Evolutionary conservation across 2,888 invertebrate genomes (phyloP), one percentile per base, ranked within the genome.

Genomic region (Hypsopygia costalis): DNA sequence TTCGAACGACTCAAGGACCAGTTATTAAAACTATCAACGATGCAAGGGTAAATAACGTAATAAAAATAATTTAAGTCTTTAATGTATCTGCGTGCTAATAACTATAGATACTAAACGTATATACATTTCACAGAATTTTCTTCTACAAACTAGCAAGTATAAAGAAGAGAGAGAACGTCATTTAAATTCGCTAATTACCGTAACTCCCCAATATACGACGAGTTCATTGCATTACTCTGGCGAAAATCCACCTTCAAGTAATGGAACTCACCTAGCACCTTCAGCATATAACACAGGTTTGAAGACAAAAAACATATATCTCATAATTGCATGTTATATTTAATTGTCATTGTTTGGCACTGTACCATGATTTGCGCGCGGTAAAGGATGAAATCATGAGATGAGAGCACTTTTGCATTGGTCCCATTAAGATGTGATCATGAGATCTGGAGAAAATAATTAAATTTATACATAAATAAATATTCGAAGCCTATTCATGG

Each of bases 11-110:
- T 25, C 77, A 78, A 55, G 66, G 65, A 12, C 78, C 77, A 16
- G 46, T 71, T 1, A 74, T 80, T 30, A 80, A 69, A 64, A 77
- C 65, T 25, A 68, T 82, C 10, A 65, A 69, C 46, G 86, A 85
- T 48, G 82, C 81, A 11, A 74, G 65, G 58, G 86, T 82, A 55
- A 58, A 52, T 41, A 16, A 16, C 10, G 11, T 46, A 22, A 12
- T 21, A 9, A 9, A n/a, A n/a, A n/a, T n/a, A n/a, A n/a, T n/a
- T n/a, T n/a, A n/a, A n/a, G n/a, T n/a, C n/a, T n/a, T 30, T 34
- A 20, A 30, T 16, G 4, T 16, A 16, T 16, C 4, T 16, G 4
- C 16, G 2, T 16, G 16, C 4, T 16, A n/a, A n/a, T n/a, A n/a
- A n/a, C n/a, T n/a, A n/a, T n/a, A n/a, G n/a, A n/a, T n/a, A n/a